Percentiles rank a stretch among this genome's conserved stretches.
phyloP scores from a whole-genome alignment of 2,113 vertebrate genomes.

The Pipa parva region DNA sequence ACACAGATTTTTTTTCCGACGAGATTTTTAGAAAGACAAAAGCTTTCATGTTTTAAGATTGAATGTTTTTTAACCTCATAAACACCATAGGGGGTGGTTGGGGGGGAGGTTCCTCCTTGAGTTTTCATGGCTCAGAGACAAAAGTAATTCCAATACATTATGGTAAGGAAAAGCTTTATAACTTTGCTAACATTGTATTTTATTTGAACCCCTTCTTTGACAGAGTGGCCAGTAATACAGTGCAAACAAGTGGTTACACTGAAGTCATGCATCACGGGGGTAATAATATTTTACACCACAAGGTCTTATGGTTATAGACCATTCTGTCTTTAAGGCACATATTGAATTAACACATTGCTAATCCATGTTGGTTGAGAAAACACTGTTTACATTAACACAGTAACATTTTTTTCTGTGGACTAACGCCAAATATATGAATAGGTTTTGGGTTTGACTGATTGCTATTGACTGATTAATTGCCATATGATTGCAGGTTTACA shows the following conservation, averaged over 20 bases:
- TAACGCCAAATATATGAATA: constrained; percentile 6
- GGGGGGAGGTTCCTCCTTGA: background rate
- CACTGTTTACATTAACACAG: constrained; percentile 24
- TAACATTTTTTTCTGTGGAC: constrained; percentile 19
- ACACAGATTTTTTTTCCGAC: constrained; percentile 43
- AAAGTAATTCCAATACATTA: constrained; percentile 39
- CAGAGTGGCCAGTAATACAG: constrained; percentile 7
- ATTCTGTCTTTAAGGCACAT: background rate
- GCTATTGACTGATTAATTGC: background rate
- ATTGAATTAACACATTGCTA: constrained; percentile 19
- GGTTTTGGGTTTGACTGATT: constrained; percentile 1
- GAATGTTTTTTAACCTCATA: constrained; percentile 7
- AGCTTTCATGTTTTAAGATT: constrained; percentile 8
- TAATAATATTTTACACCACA: background rate
- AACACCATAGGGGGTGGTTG: background rate
- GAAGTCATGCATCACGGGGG: background rate
- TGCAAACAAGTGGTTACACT: constrained; percentile 20
- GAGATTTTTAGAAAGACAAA: constrained; percentile 43
- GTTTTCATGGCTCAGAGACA: background rate
- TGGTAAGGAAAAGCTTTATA: constrained; percentile 42
- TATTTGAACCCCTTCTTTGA: constrained; percentile 19
- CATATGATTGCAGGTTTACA: too few relatives aligned
- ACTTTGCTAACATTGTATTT: constrained; percentile 6
- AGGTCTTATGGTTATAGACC: background rate
- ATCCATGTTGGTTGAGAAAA: constrained; percentile 5